These are phyloP conservation scores for Eupsittula cactorum DNA, from an alignment of 2,113 vertebrate genomes.

Conservation along the genomic window DNA sequence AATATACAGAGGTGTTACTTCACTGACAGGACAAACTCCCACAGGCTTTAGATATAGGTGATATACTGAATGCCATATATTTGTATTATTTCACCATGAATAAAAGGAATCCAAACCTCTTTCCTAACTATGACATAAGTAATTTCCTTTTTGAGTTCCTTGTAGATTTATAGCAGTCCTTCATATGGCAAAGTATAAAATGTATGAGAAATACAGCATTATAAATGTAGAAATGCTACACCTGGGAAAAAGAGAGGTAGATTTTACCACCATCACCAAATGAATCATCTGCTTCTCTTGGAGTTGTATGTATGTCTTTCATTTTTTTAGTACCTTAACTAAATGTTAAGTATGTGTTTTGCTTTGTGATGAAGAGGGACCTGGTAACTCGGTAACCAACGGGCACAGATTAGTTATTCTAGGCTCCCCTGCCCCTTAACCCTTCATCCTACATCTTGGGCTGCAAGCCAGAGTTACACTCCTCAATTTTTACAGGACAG, in stretches of 20 bases:
- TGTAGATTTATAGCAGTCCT: background rate
- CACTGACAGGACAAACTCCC: background rate
- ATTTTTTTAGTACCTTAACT: background rate
- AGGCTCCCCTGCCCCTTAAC: background rate
- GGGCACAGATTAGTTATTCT: background rate
- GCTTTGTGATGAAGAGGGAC: background rate
- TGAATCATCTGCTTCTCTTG: background rate
- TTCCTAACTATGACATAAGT: background rate
- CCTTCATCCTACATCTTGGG: background rate
- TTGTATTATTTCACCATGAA: background rate
- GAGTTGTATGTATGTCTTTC: background rate
- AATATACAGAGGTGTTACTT: background rate
- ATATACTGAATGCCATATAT: background rate
- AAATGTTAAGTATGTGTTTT: background rate
- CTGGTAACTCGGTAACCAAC: background rate
- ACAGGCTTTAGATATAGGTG: background rate
- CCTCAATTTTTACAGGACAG: background rate
- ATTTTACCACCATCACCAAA: background rate
- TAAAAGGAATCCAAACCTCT: background rate
- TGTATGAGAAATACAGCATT: background rate
- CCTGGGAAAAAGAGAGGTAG: background rate
- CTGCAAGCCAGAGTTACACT: background rate
- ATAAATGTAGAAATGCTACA: background rate
- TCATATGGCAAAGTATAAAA: background rate
- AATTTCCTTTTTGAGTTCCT: background rate